phyloP scores from a whole-genome alignment of 2,113 vertebrate species.

The Vimba vimba region DNA sequence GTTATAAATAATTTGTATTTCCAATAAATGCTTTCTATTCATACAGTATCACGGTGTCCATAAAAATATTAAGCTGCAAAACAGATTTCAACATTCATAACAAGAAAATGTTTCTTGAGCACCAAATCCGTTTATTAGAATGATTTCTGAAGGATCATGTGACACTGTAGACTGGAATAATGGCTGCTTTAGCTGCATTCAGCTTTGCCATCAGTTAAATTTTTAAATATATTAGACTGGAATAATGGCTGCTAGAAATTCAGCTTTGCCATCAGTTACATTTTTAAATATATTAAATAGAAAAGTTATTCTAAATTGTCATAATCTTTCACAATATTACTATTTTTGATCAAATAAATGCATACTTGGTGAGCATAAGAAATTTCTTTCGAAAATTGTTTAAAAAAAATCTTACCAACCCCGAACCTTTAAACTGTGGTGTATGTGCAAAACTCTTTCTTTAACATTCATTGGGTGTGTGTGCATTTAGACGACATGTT shows the following conservation, averaged over 20 bases:
- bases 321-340: neutral
- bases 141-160: neutral
- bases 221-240: neutral
- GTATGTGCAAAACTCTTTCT: neutral
- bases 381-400: neutral
- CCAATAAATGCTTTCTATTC: neutral
- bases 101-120: neutral
- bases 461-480: neutral
- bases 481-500: conserved; percentile 92
- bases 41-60: neutral
- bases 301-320: neutral
- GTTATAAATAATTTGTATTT: neutral
- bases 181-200: neutral
- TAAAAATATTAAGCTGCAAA: too few species aligned
- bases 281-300: too few species aligned
- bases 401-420: neutral
- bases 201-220: neutral
- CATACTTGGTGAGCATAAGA: neutral
- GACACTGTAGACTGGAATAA: neutral
- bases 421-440: neutral
- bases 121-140: neutral
- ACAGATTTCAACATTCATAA: neutral
- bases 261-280: neutral
- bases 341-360: neutral
- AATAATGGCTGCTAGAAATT: neutral